Percentiles rank a stretch among this genome's conserved stretches.
These are phyloP conservation scores for Greenwoodochromis staneri DNA, from an alignment of 2,113 vertebrate genomes.

Conservation along the genomic window DNA sequence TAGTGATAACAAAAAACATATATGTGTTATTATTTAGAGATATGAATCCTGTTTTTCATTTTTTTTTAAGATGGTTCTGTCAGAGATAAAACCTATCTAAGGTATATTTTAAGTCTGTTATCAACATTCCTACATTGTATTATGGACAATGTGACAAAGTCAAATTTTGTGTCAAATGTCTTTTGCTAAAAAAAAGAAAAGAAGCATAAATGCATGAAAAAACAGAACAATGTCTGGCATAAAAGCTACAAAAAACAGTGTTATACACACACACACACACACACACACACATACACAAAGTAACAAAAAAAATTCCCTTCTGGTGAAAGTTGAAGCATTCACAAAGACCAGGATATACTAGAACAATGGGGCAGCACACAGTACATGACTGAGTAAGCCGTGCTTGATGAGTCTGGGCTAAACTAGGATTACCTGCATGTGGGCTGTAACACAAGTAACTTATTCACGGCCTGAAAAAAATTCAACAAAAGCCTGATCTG, in stretches of 20 bases:
- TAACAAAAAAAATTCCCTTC: slow-evolving; percentile 25
- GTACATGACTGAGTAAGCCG: slow-evolving; percentile 5
- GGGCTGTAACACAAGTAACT: slow-evolving; percentile 12
- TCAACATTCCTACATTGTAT: not conserved
- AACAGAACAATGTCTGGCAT: not conserved
- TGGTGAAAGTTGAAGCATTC: slow-evolving; percentile 12
- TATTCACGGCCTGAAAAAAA: not conserved
- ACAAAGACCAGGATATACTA: slow-evolving; percentile 41
- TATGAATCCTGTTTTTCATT: not conserved
- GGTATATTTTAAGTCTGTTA: not conserved
- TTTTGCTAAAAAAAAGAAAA: not conserved
- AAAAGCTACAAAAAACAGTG: not conserved
- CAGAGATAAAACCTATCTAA: not conserved
- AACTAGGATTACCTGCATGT: slow-evolving; percentile 40
- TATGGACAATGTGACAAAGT: not conserved
- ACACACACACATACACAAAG: not conserved
- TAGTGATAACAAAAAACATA: not conserved
- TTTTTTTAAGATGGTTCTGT: not conserved
- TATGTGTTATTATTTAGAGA: not conserved
- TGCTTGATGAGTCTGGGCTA: slow-evolving; percentile 21
- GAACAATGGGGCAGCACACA: slow-evolving; percentile 34
- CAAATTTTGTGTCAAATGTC: not conserved
- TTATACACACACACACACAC: not conserved
- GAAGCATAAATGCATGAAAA: not conserved
- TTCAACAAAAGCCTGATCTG: slow-evolving; percentile 19